Conservation (phyloP, 2,888 invertebrate species). For the Tetheella fluctuosa region DNA sequence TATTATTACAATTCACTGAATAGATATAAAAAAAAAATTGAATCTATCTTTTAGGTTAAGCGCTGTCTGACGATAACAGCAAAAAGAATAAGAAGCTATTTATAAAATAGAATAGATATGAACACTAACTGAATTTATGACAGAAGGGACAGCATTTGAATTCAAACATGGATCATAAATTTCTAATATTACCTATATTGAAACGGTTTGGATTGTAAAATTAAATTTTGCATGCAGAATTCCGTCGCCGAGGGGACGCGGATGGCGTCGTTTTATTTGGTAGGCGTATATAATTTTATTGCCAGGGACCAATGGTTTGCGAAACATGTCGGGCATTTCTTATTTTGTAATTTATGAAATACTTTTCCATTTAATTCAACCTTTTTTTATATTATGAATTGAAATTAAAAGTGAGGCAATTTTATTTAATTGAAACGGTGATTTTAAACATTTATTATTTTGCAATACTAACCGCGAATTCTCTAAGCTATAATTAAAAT, state of each 20-base stretch:
- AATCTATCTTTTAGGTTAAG: background rate
- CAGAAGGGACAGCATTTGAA: slow-evolving; percentile 65
- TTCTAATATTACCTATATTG: slow-evolving; percentile 82
- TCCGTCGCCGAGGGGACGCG: slow-evolving; percentile 60
- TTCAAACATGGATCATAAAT: slow-evolving; percentile 79
- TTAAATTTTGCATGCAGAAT: slow-evolving; percentile 83
- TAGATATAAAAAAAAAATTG: no score
- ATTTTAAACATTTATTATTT: background rate
- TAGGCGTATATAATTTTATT: slow-evolving; percentile 84
- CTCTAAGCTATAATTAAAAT: no score
- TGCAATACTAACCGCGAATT: no score
- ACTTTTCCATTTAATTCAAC: slow-evolving; percentile 31
- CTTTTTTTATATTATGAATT: slow-evolving; percentile 28
- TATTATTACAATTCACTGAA: no score
- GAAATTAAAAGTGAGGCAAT: slow-evolving; percentile 27
- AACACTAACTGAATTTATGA: slow-evolving; percentile 59
- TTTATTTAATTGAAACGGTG: background rate
- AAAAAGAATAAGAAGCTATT: background rate
- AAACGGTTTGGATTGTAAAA: slow-evolving; percentile 79
- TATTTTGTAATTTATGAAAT: slow-evolving; percentile 56
- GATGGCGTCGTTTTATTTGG: slow-evolving; percentile 68
- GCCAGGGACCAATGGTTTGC: slow-evolving; percentile 79
- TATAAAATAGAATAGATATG: background rate
- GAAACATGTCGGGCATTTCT: slow-evolving; percentile 69
- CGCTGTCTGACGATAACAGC: no score